phyloP scores from a whole-genome alignment of 2,113 vertebrate species.

The Hippocampus abdominalis region DNA sequence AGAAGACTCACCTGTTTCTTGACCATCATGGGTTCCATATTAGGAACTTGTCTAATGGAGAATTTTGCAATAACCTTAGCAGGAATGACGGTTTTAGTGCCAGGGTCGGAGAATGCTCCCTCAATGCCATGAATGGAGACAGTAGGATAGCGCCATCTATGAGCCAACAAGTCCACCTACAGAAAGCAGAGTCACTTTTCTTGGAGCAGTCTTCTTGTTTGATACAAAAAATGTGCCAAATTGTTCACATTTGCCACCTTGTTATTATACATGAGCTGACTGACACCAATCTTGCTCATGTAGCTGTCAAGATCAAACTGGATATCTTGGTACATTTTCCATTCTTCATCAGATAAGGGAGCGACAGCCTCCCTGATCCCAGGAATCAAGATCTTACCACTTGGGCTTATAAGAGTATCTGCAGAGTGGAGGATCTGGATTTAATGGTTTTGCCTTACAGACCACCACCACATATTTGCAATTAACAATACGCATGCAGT shows the following conservation, averaged over 20 bases:
- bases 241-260: conserved; percentile 72
- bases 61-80: conserved; percentile 86
- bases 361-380: conserved; percentile 80
- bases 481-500: no score
- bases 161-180: conserved; percentile 85
- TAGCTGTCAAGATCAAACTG: conserved; percentile 81
- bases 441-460: no score
- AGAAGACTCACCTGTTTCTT: conserved; percentile 78
- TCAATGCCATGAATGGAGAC: conserved; percentile 89
- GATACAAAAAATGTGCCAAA: neutral
- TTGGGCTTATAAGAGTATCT: conserved; percentile 84
- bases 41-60: conserved; percentile 86
- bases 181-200: neutral
- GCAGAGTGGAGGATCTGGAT: neutral
- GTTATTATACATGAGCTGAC: conserved; percentile 78
- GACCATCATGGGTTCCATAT: conserved; percentile 79
- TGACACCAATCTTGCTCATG: conserved; percentile 71
- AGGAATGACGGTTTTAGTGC: conserved; percentile 88
- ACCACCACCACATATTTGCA: no score
- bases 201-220: neutral
- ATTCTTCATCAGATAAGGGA: conserved; percentile 78
- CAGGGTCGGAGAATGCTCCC: conserved; percentile 81
- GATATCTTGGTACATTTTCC: conserved; percentile 72
- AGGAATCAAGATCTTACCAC: conserved; percentile 83
- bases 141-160: conserved; percentile 84